Conservation (phyloP, 2,797 vertebrate species). For the Myotis daubentonii region DNA sequence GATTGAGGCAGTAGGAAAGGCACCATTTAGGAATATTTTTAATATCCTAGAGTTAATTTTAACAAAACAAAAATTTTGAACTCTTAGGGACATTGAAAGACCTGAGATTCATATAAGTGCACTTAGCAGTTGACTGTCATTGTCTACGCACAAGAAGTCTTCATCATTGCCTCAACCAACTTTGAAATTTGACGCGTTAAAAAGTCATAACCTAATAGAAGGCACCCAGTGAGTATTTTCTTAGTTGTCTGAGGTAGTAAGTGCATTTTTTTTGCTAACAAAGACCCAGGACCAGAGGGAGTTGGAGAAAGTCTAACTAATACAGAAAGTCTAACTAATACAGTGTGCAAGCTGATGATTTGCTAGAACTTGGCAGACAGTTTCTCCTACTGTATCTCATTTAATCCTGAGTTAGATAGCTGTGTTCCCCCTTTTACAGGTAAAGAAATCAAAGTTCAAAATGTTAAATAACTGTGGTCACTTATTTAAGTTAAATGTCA, state of each 20-base stretch:
- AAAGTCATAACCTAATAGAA: not conserved
- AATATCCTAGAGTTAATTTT: not conserved
- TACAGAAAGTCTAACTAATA: not conserved
- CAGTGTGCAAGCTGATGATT: too few relatives aligned
- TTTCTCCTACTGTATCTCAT: not conserved
- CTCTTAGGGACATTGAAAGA: not conserved
- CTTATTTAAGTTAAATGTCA: not conserved
- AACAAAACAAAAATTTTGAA: not conserved
- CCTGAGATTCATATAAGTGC: not conserved
- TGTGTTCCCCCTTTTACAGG: not conserved
- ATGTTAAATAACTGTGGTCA: not conserved
- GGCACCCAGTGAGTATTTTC: not conserved
- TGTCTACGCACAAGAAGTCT: not conserved
- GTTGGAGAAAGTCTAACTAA: not conserved
- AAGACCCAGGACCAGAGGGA: not conserved
- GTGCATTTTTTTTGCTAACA: not conserved
- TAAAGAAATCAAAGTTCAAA: constrained; percentile 35
- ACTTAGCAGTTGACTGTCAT: not conserved
- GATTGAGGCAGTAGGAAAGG: not conserved
- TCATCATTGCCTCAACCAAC: not conserved
- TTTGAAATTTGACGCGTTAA: not conserved
- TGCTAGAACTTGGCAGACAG: not conserved
- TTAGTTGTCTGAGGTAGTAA: not conserved
- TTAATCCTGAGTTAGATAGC: not conserved
- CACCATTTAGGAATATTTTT: not conserved